These are phyloP conservation scores for Embidobia sp. DNA, from an alignment of 2,888 invertebrate genomes.

Conservation along the genomic window DNA sequence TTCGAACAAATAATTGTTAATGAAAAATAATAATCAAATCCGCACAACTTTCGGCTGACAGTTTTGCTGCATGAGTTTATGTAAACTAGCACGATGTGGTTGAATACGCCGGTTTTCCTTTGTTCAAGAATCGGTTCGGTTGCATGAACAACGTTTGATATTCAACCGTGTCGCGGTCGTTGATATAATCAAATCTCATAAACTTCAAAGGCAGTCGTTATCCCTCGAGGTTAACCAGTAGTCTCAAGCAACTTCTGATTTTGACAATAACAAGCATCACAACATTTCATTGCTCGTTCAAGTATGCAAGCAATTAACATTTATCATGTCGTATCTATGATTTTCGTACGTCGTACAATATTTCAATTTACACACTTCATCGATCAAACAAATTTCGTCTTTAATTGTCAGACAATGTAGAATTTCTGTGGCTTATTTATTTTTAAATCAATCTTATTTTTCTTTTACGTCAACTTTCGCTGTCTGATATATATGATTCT, in stretches of 20 bases:
- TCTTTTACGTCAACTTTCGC: too few species aligned
- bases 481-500: too few species aligned
- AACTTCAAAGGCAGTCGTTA: conserved; percentile 72
- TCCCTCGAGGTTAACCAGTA: conserved; percentile 64
- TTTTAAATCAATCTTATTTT: too few species aligned
- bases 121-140: conserved; percentile 63
- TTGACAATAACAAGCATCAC: conserved; percentile 62
- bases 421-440: neutral
- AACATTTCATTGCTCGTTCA: conserved; percentile 36
- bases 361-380: conserved; percentile 11
- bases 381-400: conserved; percentile 5
- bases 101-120: conserved; percentile 64
- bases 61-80: conserved; percentile 44
- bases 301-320: conserved; percentile 50
- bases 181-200: conserved; percentile 73
- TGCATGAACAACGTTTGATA: conserved; percentile 57
- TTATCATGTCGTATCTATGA: conserved; percentile 26
- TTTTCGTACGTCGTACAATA: neutral
- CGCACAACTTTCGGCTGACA: conserved; percentile 32
- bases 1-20: too few species aligned
- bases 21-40: conserved; percentile 9
- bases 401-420: too few species aligned
- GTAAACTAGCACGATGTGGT: conserved; percentile 57
- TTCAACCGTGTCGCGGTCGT: conserved; percentile 60
- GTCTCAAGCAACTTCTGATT: conserved; percentile 56